Conservation (phyloP, 1,140 invertebrate genomes). For the Watersipora subatra region DNA sequence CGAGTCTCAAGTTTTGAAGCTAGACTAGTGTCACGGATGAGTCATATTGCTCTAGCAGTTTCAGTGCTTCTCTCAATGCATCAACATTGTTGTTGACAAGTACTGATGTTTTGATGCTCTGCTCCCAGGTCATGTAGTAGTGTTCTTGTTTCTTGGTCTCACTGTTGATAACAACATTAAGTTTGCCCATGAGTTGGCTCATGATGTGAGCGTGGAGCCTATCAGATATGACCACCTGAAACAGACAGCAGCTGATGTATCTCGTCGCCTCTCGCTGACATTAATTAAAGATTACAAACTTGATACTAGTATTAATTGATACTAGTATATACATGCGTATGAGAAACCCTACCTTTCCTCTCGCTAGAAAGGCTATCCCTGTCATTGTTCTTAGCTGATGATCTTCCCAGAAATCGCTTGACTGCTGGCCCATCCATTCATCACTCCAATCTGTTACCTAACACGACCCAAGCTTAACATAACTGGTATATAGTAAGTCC, state of each 20-base stretch:
- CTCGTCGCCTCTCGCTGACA: too few species aligned
- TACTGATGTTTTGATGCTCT: slow-evolving; percentile 8
- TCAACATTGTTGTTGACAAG: neutral
- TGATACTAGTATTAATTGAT: too few species aligned
- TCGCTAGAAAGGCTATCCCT: slow-evolving; percentile 1
- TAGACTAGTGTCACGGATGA: neutral
- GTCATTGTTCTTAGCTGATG: slow-evolving; percentile 5
- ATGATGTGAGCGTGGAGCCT: slow-evolving; percentile 19
- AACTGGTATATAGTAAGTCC: too few species aligned
- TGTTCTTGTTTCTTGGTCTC: slow-evolving; percentile 13
- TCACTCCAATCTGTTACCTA: slow-evolving; percentile 4
- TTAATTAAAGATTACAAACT: too few species aligned
- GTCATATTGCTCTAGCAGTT: neutral
- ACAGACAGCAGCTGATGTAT: too few species aligned
- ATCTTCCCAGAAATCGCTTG: slow-evolving; percentile 6
- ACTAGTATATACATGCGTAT: too few species aligned
- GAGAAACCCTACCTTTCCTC: neutral
- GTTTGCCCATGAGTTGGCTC: slow-evolving; percentile 14
- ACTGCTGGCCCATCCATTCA: slow-evolving; percentile 3
- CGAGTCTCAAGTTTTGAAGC: too few species aligned
- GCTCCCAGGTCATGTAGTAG: slow-evolving; percentile 16
- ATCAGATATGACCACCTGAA: slow-evolving; percentile 14
- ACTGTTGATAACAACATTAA: slow-evolving; percentile 17
- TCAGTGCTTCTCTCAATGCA: slow-evolving; percentile 2
- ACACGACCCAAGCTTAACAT: too few species aligned